Evolutionary conservation across 2,113 vertebrate genomes (phyloP).

Genomic region (Amblyornis subalaris): DNA sequence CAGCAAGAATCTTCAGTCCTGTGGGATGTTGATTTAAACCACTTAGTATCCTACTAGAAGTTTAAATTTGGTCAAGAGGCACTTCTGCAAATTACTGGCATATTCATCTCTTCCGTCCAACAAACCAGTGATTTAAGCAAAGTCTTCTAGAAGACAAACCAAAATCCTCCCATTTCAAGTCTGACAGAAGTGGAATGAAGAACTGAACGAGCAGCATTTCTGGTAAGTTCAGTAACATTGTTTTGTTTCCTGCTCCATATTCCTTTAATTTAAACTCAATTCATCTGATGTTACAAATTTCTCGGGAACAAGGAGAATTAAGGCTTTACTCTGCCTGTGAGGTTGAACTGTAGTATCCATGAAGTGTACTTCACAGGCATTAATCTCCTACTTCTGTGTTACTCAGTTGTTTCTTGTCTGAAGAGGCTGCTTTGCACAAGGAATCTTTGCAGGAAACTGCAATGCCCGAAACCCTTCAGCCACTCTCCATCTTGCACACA

Average conservation of each 20-base stretch:
- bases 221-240: background rate
- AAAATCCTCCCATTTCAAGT: background rate
- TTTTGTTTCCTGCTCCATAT: background rate
- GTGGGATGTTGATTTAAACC: background rate
- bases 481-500: background rate
- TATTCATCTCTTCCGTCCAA: background rate
- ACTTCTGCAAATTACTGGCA: slow-evolving; percentile 29
- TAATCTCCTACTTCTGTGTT: background rate
- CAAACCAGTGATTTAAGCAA: background rate
- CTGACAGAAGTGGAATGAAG: background rate
- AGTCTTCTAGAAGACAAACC: background rate
- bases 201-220: background rate
- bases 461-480: background rate
- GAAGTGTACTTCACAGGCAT: background rate
- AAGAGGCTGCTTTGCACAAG: background rate
- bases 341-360: background rate
- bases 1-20: slow-evolving; percentile 7
- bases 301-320: background rate
- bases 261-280: background rate
- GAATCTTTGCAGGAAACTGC: background rate
- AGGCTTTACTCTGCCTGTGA: background rate
- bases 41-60: background rate
- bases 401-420: background rate
- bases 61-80: slow-evolving; percentile 45
- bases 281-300: background rate